phyloP scores from a whole-genome alignment of 2,888 invertebrate genomes.

The Polyommatus icarus region DNA sequence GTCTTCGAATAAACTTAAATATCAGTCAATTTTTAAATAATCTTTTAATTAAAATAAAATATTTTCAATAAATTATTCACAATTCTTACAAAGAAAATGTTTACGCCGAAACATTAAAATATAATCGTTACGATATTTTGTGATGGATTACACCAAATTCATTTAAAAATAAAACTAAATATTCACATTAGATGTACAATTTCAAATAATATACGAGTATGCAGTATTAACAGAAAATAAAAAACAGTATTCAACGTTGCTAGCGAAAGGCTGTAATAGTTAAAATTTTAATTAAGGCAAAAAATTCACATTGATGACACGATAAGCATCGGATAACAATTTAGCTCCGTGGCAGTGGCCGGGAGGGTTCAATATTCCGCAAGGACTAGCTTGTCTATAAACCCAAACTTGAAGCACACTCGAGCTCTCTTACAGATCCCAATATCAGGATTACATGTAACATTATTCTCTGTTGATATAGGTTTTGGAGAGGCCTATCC shows the following conservation, averaged over 20 bases:
- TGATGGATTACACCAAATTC: conserved; percentile 22
- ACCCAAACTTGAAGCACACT: conserved; percentile 58
- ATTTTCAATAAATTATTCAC: conserved; percentile 34
- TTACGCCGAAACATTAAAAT: conserved; percentile 10
- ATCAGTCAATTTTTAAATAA: conserved; percentile 32
- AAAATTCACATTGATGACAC: conserved; percentile 31
- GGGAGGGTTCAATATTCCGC: conserved; percentile 46
- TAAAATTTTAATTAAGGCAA: conserved; percentile 35
- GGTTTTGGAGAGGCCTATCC: conserved; percentile 77
- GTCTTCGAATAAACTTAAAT: conserved; percentile 34
- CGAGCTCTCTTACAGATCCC: conserved; percentile 68
- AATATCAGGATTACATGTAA: conserved; percentile 68
- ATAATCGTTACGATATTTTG: conserved; percentile 23
- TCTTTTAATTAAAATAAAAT: conserved; percentile 30
- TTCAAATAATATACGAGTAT: conserved; percentile 14
- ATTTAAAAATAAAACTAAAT: conserved; percentile 26
- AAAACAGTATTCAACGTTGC: conserved; percentile 42
- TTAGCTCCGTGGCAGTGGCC: conserved; percentile 51
- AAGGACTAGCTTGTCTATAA: conserved; percentile 67
- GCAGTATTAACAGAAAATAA: conserved; percentile 34
- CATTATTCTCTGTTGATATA: conserved; percentile 72
- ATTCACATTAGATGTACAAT: conserved; percentile 33
- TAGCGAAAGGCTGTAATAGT: conserved; percentile 37
- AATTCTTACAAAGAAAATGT: conserved; percentile 27
- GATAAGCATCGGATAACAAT: conserved; percentile 36